These are phyloP conservation scores for Saccostrea glomerata DNA, from an alignment of 1,140 invertebrate genomes.

Conservation along the genomic window DNA sequence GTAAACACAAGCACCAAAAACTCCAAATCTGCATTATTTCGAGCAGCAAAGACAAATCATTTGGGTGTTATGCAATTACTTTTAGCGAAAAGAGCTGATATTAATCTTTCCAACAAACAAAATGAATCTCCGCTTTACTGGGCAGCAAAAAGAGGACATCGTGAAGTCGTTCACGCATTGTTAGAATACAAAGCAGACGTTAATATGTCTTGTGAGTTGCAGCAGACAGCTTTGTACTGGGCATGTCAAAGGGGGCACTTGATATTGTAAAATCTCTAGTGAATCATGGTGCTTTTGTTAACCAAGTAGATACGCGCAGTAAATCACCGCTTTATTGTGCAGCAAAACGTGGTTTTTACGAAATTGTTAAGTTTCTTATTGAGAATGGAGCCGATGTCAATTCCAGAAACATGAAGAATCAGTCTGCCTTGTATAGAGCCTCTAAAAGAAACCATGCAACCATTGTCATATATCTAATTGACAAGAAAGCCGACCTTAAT, in stretches of 20 bases:
- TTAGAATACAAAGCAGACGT: not conserved
- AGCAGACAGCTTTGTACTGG: not conserved
- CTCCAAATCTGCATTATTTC: not conserved
- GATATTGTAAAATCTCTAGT: not conserved
- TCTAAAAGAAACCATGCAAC: not conserved
- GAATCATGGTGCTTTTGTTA: not conserved
- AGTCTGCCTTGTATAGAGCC: not conserved
- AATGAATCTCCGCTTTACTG: not conserved
- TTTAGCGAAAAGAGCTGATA: not conserved
- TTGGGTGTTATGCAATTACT: not conserved
- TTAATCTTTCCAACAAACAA: not conserved
- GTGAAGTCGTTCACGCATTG: not conserved
- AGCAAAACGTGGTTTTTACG: not conserved
- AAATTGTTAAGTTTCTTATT: not conserved
- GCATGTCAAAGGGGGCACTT: not conserved
- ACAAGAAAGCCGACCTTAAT: not conserved
- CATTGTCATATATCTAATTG: not conserved
- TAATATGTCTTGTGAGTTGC: not conserved
- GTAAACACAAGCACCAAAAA: not conserved
- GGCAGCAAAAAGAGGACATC: not conserved
- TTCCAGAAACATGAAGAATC: not conserved
- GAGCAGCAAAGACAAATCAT: not conserved
- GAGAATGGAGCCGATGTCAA: not conserved
- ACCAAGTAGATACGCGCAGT: not conserved
- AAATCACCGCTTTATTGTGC: not conserved